Evolutionary conservation across 2,888 invertebrate species (phyloP), one percentile per base, ranked within the genome.

Genomic region (Drosophila emarginata): DNA sequence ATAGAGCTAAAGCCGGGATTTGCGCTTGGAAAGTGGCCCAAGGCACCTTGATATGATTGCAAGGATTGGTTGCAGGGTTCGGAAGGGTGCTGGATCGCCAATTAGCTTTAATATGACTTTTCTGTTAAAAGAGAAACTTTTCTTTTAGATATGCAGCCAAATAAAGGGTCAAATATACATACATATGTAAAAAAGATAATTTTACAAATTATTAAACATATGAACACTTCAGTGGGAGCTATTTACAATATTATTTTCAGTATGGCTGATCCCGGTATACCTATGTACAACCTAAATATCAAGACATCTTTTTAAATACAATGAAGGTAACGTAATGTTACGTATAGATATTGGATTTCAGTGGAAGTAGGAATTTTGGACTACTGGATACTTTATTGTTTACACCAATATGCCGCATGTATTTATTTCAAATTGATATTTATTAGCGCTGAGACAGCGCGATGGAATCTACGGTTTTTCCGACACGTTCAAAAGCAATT

Each of bases 401-500:
- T 50, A 23, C 11, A 32, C 32, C 32, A 32, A 32, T 32, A 50
- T 50, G 12, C 12, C 40, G 40, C 14, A 40, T 14, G 2, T 40
- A n/a, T 14, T 40, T 15, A 32, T 32, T 32, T 32, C 4, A 1
- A 9, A 9, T 2, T 40, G 14, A 40, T 40, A 40, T 40, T 40
- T 40, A 11, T 12, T 23, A 45, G 21, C 26, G 23, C 21, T 14
- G 39, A 23, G 28, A 12, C 56, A 21, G 15, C 39, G 21, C n/a
- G 4, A 21, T 28, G 4, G 51, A 65, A 52, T 56, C 64, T 52
- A 68, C 62, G 63, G 64, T 72, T 77, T 79, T 69, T 81, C 66
- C 69, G 79, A 67, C 82, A 79, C 75, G 87, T 79, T 72, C 82
- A 60, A 76, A 79, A 77, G 77, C 85, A 81, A 86, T 81, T 86